phyloP scores from a whole-genome alignment of 2,113 vertebrate genomes.

The Galemys pyrenaicus region DNA sequence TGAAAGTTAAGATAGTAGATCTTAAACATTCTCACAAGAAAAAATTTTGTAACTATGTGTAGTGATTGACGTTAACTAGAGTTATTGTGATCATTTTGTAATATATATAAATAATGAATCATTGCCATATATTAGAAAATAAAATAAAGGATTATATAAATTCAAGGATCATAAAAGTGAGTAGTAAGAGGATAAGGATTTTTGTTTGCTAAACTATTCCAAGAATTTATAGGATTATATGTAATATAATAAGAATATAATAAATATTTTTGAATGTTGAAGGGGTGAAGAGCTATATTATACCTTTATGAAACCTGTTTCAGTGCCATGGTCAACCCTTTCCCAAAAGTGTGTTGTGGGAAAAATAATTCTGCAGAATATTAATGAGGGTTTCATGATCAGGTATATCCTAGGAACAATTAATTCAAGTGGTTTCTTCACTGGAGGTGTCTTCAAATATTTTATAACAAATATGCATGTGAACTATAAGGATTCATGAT shows the following conservation, averaged over 20 bases:
- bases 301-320: not conserved
- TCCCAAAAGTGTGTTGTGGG: not conserved
- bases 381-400: not conserved
- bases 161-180: not conserved
- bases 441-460: not conserved
- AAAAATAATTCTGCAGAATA: not conserved
- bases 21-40: too few species aligned
- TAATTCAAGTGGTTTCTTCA: conserved; percentile 1
- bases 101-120: too few species aligned
- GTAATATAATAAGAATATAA: not conserved
- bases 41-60: too few species aligned
- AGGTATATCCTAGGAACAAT: not conserved
- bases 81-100: too few species aligned
- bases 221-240: not conserved
- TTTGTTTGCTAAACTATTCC: not conserved
- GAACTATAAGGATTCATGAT: not conserved
- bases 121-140: too few species aligned
- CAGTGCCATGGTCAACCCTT: not conserved
- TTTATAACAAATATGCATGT: not conserved
- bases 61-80: too few species aligned
- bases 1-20: too few species aligned
- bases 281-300: not conserved
- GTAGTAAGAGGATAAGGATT: not conserved
- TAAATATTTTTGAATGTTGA: conserved; percentile 13
- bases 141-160: not conserved